Percentiles rank a stretch among this genome's conserved stretches.
Evolutionary conservation across 2,113 vertebrate genomes (phyloP).

Genomic region (Panthera uncia): DNA sequence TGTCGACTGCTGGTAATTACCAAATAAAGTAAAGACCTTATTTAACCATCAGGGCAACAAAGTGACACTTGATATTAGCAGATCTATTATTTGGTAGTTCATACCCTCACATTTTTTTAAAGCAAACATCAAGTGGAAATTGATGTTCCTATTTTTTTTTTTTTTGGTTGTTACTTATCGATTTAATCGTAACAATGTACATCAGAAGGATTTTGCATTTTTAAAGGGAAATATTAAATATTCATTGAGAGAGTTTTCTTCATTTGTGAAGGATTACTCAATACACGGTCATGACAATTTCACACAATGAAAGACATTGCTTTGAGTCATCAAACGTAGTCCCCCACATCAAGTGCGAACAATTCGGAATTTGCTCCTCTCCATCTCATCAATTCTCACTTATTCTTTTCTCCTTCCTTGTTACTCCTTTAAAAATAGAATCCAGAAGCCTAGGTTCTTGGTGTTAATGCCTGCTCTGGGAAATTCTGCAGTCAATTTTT

Average conservation of each 20-base stretch:
- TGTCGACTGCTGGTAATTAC: background rate
- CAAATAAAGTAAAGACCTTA: background rate
- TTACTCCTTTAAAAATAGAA: background rate
- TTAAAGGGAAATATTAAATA: slow-evolving; percentile 35
- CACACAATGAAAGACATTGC: background rate
- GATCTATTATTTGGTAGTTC: background rate
- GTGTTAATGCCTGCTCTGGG: background rate
- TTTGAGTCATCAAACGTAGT: background rate
- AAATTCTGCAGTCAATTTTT: background rate
- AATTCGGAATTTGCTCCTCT: background rate
- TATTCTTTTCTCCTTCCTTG: background rate
- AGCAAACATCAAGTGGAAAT: background rate
- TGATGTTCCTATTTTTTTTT: background rate
- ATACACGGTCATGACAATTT: background rate
- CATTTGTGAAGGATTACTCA: background rate
- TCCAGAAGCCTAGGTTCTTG: background rate
- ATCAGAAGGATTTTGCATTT: background rate
- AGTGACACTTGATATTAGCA: background rate
- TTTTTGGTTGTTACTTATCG: background rate
- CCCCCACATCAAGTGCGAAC: background rate
- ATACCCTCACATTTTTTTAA: background rate
- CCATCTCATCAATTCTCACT: background rate
- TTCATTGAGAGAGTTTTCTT: slow-evolving; percentile 6
- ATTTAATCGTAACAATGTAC: slow-evolving; percentile 20
- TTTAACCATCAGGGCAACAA: background rate